Conservation (phyloP, 2,797 vertebrate genomes). For the Staurois parvus region DNA sequence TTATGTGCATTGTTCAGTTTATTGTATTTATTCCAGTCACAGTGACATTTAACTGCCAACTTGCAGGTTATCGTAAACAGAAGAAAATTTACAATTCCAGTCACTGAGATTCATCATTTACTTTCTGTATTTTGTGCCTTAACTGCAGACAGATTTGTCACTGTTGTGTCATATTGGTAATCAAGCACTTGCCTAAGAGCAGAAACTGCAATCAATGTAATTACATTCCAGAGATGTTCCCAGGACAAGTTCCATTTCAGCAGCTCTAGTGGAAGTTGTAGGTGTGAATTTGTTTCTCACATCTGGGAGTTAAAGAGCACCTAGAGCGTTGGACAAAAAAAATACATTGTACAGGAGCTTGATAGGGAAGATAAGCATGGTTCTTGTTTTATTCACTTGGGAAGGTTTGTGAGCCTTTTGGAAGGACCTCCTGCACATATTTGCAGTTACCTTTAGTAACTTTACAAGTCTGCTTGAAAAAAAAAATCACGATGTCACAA, state of each 20-base stretch:
- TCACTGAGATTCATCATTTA: neutral
- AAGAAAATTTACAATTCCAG: neutral
- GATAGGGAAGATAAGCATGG: neutral
- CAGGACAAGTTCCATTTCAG: neutral
- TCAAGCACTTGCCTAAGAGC: slow-evolving; percentile 43
- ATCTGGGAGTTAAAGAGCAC: neutral
- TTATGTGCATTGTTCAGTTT: neutral
- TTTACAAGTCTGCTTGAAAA: too few relatives aligned
- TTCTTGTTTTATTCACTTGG: neutral
- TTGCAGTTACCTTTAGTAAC: too few relatives aligned
- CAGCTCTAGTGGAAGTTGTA: slow-evolving; percentile 19
- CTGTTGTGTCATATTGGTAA: slow-evolving; percentile 41
- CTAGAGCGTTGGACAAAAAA: neutral
- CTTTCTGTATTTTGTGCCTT: neutral
- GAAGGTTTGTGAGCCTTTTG: neutral
- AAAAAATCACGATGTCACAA: too few relatives aligned
- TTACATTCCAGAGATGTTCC: slow-evolving; percentile 36
- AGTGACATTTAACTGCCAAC: neutral
- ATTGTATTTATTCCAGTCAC: neutral
- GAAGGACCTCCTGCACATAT: too few relatives aligned
- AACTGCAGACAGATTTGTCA: slow-evolving; percentile 41
- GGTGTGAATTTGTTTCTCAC: slow-evolving; percentile 28
- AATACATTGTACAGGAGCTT: neutral
- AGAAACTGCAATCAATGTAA: slow-evolving; percentile 38
- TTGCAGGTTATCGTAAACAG: neutral